A percentile compares a stretch with the other conserved stretches of the same genome.
Conservation (phyloP, 2,888 invertebrate species). For the Sussaba pulchella region DNA sequence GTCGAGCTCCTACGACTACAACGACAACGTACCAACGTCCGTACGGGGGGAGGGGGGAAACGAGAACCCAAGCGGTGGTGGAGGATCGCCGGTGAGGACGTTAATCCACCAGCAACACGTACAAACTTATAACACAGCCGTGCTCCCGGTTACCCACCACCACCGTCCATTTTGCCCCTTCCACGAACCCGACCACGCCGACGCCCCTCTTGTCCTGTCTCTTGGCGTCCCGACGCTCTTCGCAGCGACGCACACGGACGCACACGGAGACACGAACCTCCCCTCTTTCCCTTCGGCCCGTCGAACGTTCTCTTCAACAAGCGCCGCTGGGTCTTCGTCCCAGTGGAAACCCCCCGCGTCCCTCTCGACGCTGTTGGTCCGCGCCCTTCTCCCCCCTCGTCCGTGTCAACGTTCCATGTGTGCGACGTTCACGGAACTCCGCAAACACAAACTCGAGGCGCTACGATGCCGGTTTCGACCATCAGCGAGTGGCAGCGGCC, state of each 20-base stretch:
- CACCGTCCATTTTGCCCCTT: slow-evolving; percentile 71
- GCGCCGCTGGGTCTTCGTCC: slow-evolving; percentile 64
- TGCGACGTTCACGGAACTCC: slow-evolving; percentile 6
- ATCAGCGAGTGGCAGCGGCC: slow-evolving; percentile 73
- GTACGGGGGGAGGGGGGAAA: slow-evolving; percentile 24
- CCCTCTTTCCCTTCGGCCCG: slow-evolving; percentile 33
- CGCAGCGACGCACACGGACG: slow-evolving; percentile 64
- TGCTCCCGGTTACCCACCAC: slow-evolving; percentile 76
- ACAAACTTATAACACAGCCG: slow-evolving; percentile 13
- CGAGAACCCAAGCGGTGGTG: slow-evolving; percentile 62
- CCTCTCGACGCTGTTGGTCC: slow-evolving; percentile 27
- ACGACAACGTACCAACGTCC: slow-evolving; percentile 5
- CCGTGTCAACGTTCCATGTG: slow-evolving; percentile 8
- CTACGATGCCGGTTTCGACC: slow-evolving; percentile 65
- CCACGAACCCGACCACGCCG: slow-evolving; percentile 28
- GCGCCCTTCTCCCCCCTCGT: neutral
- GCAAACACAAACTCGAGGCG: slow-evolving; percentile 54
- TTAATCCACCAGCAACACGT: slow-evolving; percentile 60
- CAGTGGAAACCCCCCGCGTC: slow-evolving; percentile 42
- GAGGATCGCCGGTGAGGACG: slow-evolving; percentile 57
- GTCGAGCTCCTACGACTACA: slow-evolving; percentile 57
- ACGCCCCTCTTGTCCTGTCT: slow-evolving; percentile 53
- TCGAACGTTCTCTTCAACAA: slow-evolving; percentile 57
- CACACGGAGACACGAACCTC: slow-evolving; percentile 30
- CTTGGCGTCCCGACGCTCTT: slow-evolving; percentile 61